Evolutionary conservation across 2,888 invertebrate species (phyloP), one percentile per base, ranked within the genome.

Genomic region (Luffia ferchaultella): DNA sequence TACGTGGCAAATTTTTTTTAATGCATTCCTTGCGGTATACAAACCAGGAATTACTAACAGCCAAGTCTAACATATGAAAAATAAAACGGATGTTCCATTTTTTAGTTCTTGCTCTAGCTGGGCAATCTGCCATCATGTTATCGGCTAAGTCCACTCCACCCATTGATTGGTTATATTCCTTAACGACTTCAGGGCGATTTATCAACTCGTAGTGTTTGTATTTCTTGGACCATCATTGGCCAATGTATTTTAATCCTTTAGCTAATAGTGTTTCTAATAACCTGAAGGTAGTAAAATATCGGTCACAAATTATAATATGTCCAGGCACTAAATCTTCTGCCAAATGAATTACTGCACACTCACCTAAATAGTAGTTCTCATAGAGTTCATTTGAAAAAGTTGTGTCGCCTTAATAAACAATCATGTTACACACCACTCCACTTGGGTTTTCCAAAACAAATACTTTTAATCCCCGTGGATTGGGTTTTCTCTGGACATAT

Each of bases 381-480:
- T 16, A 5, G 3, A 18, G 16, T 18, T 17, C 17, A 7, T 48
- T 18, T 17, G 48, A 42, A 41, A 20, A 49, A 42, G 43, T 49
- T 17, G 20, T 49, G 15, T 49, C 18, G 19, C 49, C 49, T 49
- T 49, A 43, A 20, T 50, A 47, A 15, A 50, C 43, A 42, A 19
- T 18, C 2, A 50, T 18, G 46, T 47, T 43, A n/a, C 42, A 43
- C 7, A 51, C 45, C 20, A 43, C 15, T n/a, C 51, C 51, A 30
- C 48, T 20, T 20, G 48, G 51, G 20, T 48, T 48, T 43, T 48
- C 51, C 20, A 48, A 16, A 47, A 51, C 51, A 43, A 51, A 51
- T 15, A 43, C 48, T 41, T 51, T 51, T 40, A 44, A 17, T 3
- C 44, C 50, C 16, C 16, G 40, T 16, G 47, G 50, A 47, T 50